A percentile compares a stretch with the other conserved stretches of the same genome.
Evolutionary conservation across 2,113 vertebrate species (phyloP).

Genomic region (Daboia siamensis): DNA sequence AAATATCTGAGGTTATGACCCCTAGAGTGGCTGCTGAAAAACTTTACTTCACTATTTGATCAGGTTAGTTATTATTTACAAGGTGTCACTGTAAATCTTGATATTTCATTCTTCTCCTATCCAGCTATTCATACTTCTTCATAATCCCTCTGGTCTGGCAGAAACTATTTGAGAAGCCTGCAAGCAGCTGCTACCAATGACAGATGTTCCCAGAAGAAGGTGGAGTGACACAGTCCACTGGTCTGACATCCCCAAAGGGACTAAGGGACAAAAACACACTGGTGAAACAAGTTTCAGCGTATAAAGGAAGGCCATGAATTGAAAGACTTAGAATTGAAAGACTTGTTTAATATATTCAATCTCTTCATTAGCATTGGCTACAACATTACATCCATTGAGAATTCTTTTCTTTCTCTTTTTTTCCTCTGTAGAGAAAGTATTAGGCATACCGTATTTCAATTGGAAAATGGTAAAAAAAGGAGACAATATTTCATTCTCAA

Average conservation of each 20-base stretch:
- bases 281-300: fast-evolving
- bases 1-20: background rate
- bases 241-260: background rate
- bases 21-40: background rate
- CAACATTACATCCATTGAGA: background rate
- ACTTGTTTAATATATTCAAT: background rate
- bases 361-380: background rate
- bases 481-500: background rate
- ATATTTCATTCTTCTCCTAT: background rate
- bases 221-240: background rate
- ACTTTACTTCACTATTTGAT: constrained; percentile 11
- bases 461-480: background rate
- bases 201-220: fast-evolving
- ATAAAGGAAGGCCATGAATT: background rate
- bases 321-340: background rate
- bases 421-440: background rate
- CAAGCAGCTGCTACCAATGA: background rate
- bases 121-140: background rate
- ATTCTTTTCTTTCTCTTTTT: background rate
- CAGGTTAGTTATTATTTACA: constrained; percentile 39
- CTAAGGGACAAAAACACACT: background rate
- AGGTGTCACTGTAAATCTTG: constrained; percentile 9
- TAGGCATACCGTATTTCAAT: background rate
- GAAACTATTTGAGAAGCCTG: constrained; percentile 14
- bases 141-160: constrained; percentile 17